Evolutionary conservation across 1,140 invertebrate genomes (phyloP), one percentile per base, ranked within the genome.

Genomic region (Eriocheir sinensis): DNA sequence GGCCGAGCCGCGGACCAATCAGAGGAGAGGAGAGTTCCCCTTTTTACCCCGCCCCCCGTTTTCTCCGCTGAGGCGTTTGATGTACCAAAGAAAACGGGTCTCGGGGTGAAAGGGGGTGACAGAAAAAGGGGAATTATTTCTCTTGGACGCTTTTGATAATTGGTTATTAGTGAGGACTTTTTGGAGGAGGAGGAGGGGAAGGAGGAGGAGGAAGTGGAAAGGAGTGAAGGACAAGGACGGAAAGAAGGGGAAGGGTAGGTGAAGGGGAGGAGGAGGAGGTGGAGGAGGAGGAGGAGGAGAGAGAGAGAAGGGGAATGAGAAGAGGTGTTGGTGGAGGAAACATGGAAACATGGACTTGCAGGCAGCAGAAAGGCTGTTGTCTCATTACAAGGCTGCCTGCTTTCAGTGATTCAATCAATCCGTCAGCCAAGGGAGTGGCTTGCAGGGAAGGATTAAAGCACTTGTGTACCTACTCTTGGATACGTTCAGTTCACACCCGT

Each of bases 51-150:
- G 60, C 27, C 4, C 8, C 21, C 60, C 60, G 60, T 72, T 72
- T 72, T 72, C 60, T 72, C 60, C 60, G 60, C 8, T 72, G 60
- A 72, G 27, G 60, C 60, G 60, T n/a, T 72, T 72, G 60, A 72
- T 72, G 60, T 72, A n/a, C 1, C 60, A 72, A 72, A 72, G 60
- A 72, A 72, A 72, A 72, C 60, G 60, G n/a, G 60, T 72, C 2
- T n/a, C 27, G 27, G 60, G 60, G 60, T 21, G 27, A 72, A 72
- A n/a, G 60, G 60, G 53, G 60, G 60, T 72, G 27, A 72, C 60
- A 72, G n/a, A 72, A 72, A 53, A 3, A n/a, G n/a, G 60, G 60
- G 60, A 72, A 72, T 72, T 72, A 72, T 72, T 72, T 72, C 60
- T 72, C 60, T 72, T 72, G 60, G 21, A 72, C 60, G 60, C 60